Percentiles rank a stretch among this genome's conserved stretches.
phyloP scores from a whole-genome alignment of 2,113 vertebrate species.

The Protomyctophum bolini region DNA sequence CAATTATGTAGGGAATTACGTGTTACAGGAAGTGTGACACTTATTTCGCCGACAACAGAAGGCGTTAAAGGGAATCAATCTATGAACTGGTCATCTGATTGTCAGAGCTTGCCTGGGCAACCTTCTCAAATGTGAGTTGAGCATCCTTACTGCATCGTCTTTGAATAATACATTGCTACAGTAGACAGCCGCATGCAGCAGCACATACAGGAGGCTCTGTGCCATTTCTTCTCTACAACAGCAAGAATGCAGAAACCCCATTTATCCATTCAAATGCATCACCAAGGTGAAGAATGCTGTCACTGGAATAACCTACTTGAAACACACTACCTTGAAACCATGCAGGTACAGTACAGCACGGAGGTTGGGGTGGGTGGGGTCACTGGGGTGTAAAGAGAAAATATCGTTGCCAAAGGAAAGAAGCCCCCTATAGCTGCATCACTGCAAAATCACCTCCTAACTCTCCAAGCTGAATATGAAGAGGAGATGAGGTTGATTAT shows the following conservation, averaged over 20 bases:
- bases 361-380: background rate
- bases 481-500: background rate
- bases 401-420: slow-evolving; percentile 19
- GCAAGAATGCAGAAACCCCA: slow-evolving; percentile 46
- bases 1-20: background rate
- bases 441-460: background rate
- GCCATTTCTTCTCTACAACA: slow-evolving; percentile 51
- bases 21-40: background rate
- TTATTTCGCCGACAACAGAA: slow-evolving; percentile 9
- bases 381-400: background rate
- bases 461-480: slow-evolving; percentile 1
- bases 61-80: slow-evolving; percentile 5
- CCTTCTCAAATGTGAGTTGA: slow-evolving; percentile 44
- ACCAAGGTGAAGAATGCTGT: slow-evolving; percentile 10
- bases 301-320: slow-evolving; percentile 9
- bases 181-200: slow-evolving; percentile 57
- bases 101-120: slow-evolving; percentile 7
- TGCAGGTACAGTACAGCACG: background rate
- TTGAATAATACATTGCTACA: slow-evolving; percentile 69
- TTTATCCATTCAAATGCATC: slow-evolving; percentile 40
- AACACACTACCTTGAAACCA: slow-evolving; percentile 2
- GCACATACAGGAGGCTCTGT: slow-evolving; percentile 49
- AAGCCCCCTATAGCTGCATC: slow-evolving; percentile 1
- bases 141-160: slow-evolving; percentile 58
- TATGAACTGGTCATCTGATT: slow-evolving; percentile 32